Evolutionary conservation across 2,797 vertebrate species (phyloP).

Genomic region (Manis pentadactyla): DNA sequence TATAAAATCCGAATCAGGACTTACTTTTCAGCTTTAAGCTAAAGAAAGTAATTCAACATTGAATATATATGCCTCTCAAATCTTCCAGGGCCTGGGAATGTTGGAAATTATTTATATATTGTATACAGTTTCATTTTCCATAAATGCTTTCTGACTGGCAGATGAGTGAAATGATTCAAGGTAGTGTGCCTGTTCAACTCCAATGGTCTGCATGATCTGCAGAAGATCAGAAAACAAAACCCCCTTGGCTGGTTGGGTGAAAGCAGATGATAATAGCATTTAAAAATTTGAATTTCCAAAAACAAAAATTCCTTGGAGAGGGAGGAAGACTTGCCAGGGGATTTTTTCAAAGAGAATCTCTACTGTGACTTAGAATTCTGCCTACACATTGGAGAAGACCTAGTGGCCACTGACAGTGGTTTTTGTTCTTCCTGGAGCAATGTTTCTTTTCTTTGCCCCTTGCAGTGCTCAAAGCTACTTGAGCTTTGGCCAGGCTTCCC

Average conservation of each 20-base stretch:
- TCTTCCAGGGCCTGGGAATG: no score
- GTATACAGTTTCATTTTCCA: neutral
- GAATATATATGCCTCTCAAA: neutral
- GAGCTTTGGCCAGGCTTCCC: neutral
- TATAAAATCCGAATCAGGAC: conserved; percentile 8
- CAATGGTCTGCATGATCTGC: neutral
- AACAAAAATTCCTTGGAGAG: neutral
- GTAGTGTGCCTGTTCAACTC: neutral
- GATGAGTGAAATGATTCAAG: neutral
- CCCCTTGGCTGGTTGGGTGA: neutral
- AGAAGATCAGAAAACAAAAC: neutral
- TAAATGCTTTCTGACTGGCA: neutral
- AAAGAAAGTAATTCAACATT: neutral
- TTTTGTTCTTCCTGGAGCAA: neutral
- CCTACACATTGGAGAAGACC: neutral
- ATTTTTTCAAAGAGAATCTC: neutral
- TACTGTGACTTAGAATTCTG: neutral
- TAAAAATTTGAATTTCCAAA: neutral
- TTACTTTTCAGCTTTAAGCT: neutral
- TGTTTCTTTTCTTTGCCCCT: neutral
- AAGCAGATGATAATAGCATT: neutral
- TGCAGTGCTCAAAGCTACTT: neutral
- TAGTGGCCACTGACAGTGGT: neutral
- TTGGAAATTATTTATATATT: neutral
- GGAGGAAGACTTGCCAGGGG: neutral